Base-by-base conservation (phyloP, 2,113 vertebrate species). In the Melanerpes formicivorus region DNA sequence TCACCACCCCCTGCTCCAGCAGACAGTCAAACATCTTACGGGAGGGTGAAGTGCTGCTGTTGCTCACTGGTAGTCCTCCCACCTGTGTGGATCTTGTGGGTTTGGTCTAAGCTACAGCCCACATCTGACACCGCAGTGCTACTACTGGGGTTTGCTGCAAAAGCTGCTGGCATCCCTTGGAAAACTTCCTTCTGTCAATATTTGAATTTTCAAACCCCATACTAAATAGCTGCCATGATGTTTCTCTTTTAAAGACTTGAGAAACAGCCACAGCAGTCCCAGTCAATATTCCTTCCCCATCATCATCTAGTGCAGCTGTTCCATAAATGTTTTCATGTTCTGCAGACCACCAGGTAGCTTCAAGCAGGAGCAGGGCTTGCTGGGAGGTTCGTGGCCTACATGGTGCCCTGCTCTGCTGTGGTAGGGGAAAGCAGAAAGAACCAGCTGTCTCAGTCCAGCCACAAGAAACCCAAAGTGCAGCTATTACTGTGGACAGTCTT, bases 121-220 rank as follows among this genome's bases (percentile, higher is more conserved):
- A 92, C 85, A 91, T 88, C 95, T 93, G 93, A 88, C 63, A 22
- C 69, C 15, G 0, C 87, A 58, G 66, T 27, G 82, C 85, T 19
- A 5, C 76, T 88, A 0, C 93, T 74, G 79, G 86, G 69, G 65
- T 30, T 30, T 95, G 84, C 87, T 94, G 95, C 95, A 88, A 80
- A 93, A 83, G 85, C 92, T 90, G 70, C 95, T 94, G 95, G 93
- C 93, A 34, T 75, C 92, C 85, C 82, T 64, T 80, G 90, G 85
- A 93, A 95, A 95, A 96, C 93, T 94, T 95, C 95, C 95, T 91
- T 94, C 96, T 96, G 95, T 96, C 92, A 95, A 96, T 95, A 96
- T 95, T 95, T 95, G 90, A 93, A 78, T 93, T 96, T 90, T 96
- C 90, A 73, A 80, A 92, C 34, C 3, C 78, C 84, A 46, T 76